Evolutionary conservation across 2,797 vertebrate species (phyloP).

Genomic region (Myotis findleyi): DNA sequence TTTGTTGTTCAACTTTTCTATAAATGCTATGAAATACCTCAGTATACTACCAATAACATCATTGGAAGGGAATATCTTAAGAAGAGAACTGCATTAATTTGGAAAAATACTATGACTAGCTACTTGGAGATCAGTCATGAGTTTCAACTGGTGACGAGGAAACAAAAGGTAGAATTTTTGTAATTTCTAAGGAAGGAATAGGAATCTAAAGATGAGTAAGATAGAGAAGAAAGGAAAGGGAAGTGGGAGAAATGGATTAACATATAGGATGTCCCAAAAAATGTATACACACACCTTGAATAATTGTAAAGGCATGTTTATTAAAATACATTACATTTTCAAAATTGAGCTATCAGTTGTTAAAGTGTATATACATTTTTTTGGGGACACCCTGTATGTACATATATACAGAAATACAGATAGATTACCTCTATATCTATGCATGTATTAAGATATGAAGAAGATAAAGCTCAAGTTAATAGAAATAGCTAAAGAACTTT

Average conservation of each 20-base stretch:
- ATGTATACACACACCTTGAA: no score
- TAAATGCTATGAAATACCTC: not conserved
- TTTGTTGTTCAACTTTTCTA: not conserved
- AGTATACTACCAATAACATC: conserved; percentile 6
- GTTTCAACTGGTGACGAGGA: not conserved
- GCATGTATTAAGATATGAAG: not conserved
- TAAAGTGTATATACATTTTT: no score
- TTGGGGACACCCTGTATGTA: no score
- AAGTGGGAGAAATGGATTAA: not conserved
- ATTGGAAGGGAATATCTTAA: not conserved
- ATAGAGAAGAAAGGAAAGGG: not conserved
- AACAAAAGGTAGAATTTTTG: conserved; percentile 9
- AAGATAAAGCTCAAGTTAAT: not conserved
- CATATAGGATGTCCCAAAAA: not conserved
- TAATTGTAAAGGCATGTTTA: no score
- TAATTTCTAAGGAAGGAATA: not conserved
- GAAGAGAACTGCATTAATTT: not conserved
- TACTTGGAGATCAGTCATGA: not conserved
- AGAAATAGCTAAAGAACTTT: conserved; percentile 37
- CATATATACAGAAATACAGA: not conserved
- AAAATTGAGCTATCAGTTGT: no score
- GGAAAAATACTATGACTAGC: not conserved
- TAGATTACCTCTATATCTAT: not conserved
- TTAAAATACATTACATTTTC: no score
- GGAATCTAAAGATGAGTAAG: not conserved